These are phyloP conservation scores for Buphagus erythrorhynchus DNA, from an alignment of 2,797 vertebrate genomes.

Conservation along the genomic window DNA sequence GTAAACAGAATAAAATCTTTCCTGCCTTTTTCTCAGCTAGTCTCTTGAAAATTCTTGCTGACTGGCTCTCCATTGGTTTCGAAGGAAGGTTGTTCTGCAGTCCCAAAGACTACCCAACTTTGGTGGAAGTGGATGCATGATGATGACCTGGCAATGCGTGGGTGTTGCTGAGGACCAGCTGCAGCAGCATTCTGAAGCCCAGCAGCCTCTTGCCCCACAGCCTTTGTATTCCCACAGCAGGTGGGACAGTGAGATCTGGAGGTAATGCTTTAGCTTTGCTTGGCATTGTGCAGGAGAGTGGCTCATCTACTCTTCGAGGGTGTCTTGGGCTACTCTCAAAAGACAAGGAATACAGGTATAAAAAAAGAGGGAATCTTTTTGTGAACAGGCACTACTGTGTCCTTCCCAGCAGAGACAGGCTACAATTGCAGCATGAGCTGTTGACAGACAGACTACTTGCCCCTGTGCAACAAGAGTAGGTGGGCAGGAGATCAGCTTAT, in stretches of 20 bases:
- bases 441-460: not conserved
- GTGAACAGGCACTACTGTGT: not conserved
- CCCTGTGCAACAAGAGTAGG: not conserved
- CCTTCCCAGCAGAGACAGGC: not conserved
- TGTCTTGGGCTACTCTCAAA: not conserved
- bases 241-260: not conserved
- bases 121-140: not conserved
- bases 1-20: not conserved
- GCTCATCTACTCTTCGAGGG: not conserved
- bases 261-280: not conserved
- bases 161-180: not conserved
- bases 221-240: not conserved
- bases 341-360: not conserved
- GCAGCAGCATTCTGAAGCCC: rapidly evolving
- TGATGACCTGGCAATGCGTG: not conserved
- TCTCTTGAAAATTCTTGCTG: not conserved
- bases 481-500: not conserved
- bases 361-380: not conserved
- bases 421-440: rapidly evolving
- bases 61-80: not conserved
- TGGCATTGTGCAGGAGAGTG: rapidly evolving
- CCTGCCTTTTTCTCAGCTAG: not conserved
- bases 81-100: not conserved
- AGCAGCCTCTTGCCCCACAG: not conserved
- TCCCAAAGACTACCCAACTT: not conserved